A percentile compares a stretch with the other conserved stretches of the same genome.
Evolutionary conservation across 2,888 invertebrate genomes (phyloP).

Genomic region (Scaptomyza tumidula): DNA sequence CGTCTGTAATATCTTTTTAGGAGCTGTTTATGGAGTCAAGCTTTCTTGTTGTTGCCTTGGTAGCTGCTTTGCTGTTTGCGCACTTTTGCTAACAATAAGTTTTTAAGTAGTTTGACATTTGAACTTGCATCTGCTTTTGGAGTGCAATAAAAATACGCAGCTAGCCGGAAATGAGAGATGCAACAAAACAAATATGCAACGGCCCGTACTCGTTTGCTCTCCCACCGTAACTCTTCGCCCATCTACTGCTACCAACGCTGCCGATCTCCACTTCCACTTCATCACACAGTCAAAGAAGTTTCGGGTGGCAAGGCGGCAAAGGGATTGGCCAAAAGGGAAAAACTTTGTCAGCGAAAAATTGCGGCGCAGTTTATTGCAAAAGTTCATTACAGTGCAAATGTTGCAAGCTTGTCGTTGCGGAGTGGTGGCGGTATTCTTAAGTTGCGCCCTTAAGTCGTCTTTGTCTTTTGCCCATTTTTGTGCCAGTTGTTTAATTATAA

Average conservation of each 20-base stretch:
- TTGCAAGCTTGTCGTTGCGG: conserved; percentile 55
- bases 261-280: conserved; percentile 1
- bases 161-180: conserved; percentile 76
- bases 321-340: conserved; percentile 38
- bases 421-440: background rate
- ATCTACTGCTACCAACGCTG: no score
- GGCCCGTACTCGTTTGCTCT: conserved; percentile 18
- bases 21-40: conserved; percentile 12
- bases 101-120: conserved; percentile 80
- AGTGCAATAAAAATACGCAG: conserved; percentile 77
- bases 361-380: conserved; percentile 79
- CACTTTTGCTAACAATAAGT: conserved; percentile 78
- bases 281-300: conserved; percentile 15
- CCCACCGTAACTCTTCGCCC: no score
- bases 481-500: conserved; percentile 76
- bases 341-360: conserved; percentile 79
- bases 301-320: background rate
- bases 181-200: conserved; percentile 74
- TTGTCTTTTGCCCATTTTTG: conserved; percentile 57
- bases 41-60: conserved; percentile 14
- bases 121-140: conserved; percentile 73
- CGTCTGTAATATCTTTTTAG: background rate
- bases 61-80: conserved; percentile 39
- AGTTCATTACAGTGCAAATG: conserved; percentile 80
- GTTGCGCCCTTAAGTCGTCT: conserved; percentile 56